A percentile compares a stretch with the other conserved stretches of the same genome.
These are phyloP conservation scores for Cherax quadricarinatus DNA, from an alignment of 1,140 invertebrate genomes.

Conservation along the genomic window DNA sequence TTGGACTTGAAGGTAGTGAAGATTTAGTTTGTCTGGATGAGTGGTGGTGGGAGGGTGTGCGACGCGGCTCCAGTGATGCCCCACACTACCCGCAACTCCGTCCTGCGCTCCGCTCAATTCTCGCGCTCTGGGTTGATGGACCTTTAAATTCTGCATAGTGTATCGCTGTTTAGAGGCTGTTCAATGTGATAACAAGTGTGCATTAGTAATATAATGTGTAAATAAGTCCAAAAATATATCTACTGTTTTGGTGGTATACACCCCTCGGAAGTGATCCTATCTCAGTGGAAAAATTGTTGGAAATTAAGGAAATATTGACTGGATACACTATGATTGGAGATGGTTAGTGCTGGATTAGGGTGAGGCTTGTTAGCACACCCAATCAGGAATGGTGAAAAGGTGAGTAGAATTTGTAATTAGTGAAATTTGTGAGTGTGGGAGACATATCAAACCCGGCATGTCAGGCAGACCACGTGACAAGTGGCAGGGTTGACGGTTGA, in stretches of 20 bases:
- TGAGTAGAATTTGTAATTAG: conserved; percentile 32
- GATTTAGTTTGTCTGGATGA: conserved; percentile 42
- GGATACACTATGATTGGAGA: conserved; percentile 61
- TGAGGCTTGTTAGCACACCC: conserved; percentile 42
- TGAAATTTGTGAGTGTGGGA: conserved; percentile 11
- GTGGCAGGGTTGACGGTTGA: conserved; percentile 26
- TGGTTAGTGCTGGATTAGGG: conserved; percentile 51
- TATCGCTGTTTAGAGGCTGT: background rate
- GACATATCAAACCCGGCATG: conserved; percentile 11
- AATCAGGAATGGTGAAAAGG: conserved; percentile 60
- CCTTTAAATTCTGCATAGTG: background rate
- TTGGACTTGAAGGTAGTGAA: conserved; percentile 40
- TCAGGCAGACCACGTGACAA: conserved; percentile 44
- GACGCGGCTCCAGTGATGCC: background rate
- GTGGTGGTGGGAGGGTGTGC: conserved; percentile 45
- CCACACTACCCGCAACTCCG: conserved; percentile 23
- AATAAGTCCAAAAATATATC: background rate
- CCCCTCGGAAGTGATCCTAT: conserved; percentile 25
- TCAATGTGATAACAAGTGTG: conserved; percentile 21
- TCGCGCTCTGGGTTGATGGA: background rate
- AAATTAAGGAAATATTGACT: conserved; percentile 34
- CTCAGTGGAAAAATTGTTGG: background rate
- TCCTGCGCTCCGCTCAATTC: background rate
- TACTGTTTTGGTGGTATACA: conserved; percentile 30
- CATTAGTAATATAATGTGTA: background rate